phyloP scores from a whole-genome alignment of 2,797 vertebrate genomes.

The Xenentodon cancila region DNA sequence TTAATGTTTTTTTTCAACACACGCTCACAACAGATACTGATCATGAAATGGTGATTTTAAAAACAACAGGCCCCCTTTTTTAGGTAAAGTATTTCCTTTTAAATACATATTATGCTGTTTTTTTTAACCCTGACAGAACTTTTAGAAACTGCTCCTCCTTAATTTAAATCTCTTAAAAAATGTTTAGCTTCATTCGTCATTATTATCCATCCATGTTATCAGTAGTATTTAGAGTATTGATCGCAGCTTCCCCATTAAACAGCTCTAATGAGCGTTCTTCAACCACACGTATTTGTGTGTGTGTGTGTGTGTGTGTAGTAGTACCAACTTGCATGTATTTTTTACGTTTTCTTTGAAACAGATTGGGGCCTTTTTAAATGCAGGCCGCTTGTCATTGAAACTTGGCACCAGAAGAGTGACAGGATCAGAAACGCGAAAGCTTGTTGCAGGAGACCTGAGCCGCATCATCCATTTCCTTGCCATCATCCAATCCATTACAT shows the following conservation, averaged over 20 bases:
- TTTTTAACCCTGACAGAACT: slow-evolving; percentile 17
- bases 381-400: slow-evolving; percentile 10
- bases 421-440: slow-evolving; percentile 49
- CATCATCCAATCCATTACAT: slow-evolving; percentile 67
- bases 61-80: too few species aligned
- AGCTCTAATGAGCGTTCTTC: slow-evolving; percentile 8
- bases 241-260: slow-evolving; percentile 5
- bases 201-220: too few species aligned
- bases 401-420: slow-evolving; percentile 33
- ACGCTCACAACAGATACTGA: too few species aligned
- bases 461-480: slow-evolving; percentile 56
- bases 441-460: slow-evolving; percentile 54
- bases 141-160: slow-evolving; percentile 22
- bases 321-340: not conserved
- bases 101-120: not conserved
- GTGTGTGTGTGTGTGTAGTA: too few species aligned
- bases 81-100: too few species aligned
- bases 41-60: too few species aligned
- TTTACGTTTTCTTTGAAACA: not conserved
- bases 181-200: not conserved
- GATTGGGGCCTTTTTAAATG: slow-evolving; percentile 15
- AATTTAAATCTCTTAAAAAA: slow-evolving; percentile 28
- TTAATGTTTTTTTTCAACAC: too few species aligned
- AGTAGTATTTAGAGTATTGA: not conserved
- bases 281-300: not conserved